phyloP scores from a whole-genome alignment of 2,797 vertebrate species.

The Pseudomugil tenellus region DNA sequence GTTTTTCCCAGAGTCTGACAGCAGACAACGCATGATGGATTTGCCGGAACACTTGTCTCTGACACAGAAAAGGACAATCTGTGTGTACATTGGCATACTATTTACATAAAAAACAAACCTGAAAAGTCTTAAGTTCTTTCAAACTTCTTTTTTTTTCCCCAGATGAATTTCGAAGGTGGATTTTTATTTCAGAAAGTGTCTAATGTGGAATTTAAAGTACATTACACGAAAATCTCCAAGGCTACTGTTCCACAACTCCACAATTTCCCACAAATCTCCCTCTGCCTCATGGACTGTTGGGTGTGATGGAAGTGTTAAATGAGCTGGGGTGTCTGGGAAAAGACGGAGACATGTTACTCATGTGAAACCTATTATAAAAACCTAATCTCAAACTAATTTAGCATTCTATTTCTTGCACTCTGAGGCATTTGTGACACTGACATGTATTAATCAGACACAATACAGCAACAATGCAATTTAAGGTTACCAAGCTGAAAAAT shows the following conservation, averaged over 20 bases:
- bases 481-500: constrained; percentile 61
- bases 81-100: constrained; percentile 49
- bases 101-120: constrained; percentile 49
- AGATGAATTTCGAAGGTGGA: constrained; percentile 29
- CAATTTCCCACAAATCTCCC: constrained; percentile 56
- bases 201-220: constrained; percentile 49
- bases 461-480: constrained; percentile 67
- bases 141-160: constrained; percentile 10
- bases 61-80: constrained; percentile 58
- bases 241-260: constrained; percentile 48
- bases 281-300: constrained; percentile 49
- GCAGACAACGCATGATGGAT: constrained; percentile 76
- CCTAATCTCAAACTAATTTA: constrained; percentile 69
- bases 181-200: constrained; percentile 26
- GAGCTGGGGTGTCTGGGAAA: constrained; percentile 51
- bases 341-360: constrained; percentile 41
- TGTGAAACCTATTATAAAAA: constrained; percentile 70
- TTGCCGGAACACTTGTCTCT: constrained; percentile 58
- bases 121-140: constrained; percentile 9
- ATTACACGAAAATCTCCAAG: constrained; percentile 45
- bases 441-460: constrained; percentile 69
- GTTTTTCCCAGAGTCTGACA: constrained; percentile 75
- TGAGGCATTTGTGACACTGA: constrained; percentile 51
- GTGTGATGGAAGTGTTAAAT: constrained; percentile 66
- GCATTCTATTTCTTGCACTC: constrained; percentile 60